Percentiles rank a stretch among this genome's conserved stretches.
phyloP scores from a whole-genome alignment of 2,113 vertebrate species.

The Gnathonemus longibarbis region DNA sequence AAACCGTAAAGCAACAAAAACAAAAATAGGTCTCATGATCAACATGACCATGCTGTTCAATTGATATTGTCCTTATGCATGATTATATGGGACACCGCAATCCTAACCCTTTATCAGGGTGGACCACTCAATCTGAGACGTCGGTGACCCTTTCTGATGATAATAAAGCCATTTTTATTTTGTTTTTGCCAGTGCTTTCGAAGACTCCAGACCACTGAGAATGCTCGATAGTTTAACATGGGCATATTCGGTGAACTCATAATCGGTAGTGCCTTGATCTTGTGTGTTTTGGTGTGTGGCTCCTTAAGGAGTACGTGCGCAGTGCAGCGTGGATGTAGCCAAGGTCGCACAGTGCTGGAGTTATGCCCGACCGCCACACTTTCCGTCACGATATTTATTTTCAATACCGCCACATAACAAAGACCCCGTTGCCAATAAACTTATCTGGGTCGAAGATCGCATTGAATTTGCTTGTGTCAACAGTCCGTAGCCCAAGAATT shows the following conservation, averaged over 20 bases:
- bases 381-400: not conserved
- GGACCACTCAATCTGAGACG: not conserved
- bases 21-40: not conserved
- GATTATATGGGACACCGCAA: not conserved
- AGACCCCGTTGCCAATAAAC: not conserved
- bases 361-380: not conserved
- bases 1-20: not conserved
- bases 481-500: not conserved
- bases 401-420: constrained; percentile 1
- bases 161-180: not conserved
- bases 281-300: not conserved
- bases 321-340: not conserved
- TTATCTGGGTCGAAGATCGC: not conserved
- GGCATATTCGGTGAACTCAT: not conserved
- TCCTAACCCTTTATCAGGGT: not conserved
- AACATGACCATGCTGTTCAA: not conserved
- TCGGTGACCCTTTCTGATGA: not conserved
- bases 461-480: not conserved
- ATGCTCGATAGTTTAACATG: not conserved
- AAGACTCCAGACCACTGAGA: not conserved
- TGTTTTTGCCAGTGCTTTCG: not conserved
- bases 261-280: not conserved
- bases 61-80: not conserved
- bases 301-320: not conserved
- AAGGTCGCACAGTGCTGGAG: not conserved